These are phyloP conservation scores for Xenus cinereus DNA, from an alignment of 2,113 vertebrate species.

Conservation along the genomic window DNA sequence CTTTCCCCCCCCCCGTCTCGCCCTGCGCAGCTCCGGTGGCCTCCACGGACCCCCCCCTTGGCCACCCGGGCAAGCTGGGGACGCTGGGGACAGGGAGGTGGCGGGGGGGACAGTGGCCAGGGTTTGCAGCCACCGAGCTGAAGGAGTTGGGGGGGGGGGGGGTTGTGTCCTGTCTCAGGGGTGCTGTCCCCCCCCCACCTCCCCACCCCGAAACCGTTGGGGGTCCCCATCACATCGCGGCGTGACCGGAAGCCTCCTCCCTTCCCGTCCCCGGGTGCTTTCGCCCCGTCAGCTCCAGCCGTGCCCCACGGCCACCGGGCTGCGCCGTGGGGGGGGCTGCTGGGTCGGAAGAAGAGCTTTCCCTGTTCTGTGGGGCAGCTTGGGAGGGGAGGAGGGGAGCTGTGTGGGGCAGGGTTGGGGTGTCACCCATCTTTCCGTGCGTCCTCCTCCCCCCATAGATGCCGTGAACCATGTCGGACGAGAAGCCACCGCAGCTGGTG, in stretches of 20 bases:
- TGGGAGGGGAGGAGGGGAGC: too few species aligned
- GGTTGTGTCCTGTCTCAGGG: background rate
- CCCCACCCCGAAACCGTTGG: too few species aligned
- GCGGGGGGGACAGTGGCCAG: background rate
- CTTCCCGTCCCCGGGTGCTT: background rate
- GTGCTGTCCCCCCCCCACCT: too few species aligned
- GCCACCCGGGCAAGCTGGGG: background rate
- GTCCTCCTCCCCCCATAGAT: conserved; percentile 27
- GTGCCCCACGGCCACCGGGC: background rate
- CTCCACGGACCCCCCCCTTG: background rate
- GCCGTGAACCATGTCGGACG: conserved; percentile 86
- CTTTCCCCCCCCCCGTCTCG: background rate
- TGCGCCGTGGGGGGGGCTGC: background rate
- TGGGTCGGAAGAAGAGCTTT: background rate
- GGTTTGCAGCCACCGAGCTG: too few species aligned
- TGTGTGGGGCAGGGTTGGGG: background rate
- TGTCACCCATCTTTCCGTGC: background rate
- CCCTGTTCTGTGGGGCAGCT: background rate
- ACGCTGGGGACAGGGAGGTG: background rate
- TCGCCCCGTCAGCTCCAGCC: background rate
- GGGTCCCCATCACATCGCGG: background rate
- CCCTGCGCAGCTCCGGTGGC: background rate
- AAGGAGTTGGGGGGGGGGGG: too few species aligned
- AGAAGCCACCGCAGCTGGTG: conserved; percentile 92
- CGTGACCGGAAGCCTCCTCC: conserved; percentile 22